Evolutionary conservation across 92 coral and sea anemone species (phyloP).

Genomic region (Umimayanthus kanabou): DNA sequence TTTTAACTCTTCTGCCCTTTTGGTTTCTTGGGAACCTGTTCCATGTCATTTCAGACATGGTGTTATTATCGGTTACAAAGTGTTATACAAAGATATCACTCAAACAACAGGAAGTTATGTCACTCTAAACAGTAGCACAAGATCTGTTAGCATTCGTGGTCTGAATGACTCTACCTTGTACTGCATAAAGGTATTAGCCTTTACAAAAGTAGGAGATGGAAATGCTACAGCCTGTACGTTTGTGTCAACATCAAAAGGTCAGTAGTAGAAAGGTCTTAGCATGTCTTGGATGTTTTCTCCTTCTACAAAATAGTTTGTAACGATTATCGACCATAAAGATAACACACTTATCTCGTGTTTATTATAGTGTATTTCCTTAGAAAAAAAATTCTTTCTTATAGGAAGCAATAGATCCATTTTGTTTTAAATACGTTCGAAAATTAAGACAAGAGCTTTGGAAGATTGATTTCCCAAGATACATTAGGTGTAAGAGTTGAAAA

Average conservation of each 20-base stretch:
- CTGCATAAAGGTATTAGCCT: constrained; percentile 46
- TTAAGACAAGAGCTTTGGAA: too few species aligned
- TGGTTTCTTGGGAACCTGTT: constrained; percentile 63
- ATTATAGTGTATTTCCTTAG: too few species aligned
- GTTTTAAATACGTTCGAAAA: too few species aligned
- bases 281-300: background rate
- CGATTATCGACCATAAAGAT: too few species aligned
- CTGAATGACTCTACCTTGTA: constrained; percentile 36
- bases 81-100: constrained; percentile 49
- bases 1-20: constrained; percentile 54
- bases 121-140: constrained; percentile 2
- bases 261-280: background rate
- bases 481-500: too few species aligned
- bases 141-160: constrained; percentile 12
- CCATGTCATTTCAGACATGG: constrained; percentile 54
- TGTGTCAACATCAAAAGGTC: constrained; percentile 55
- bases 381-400: too few species aligned
- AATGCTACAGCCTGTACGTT: constrained; percentile 33
- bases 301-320: too few species aligned
- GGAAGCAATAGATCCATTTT: too few species aligned
- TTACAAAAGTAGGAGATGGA: constrained; percentile 56
- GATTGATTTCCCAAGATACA: too few species aligned
- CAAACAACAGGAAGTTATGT: background rate
- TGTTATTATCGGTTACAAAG: constrained; percentile 59
- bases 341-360: too few species aligned